phyloP scores from a whole-genome alignment of 2,797 vertebrate species.

The Typhlichthys eigenmanni region DNA sequence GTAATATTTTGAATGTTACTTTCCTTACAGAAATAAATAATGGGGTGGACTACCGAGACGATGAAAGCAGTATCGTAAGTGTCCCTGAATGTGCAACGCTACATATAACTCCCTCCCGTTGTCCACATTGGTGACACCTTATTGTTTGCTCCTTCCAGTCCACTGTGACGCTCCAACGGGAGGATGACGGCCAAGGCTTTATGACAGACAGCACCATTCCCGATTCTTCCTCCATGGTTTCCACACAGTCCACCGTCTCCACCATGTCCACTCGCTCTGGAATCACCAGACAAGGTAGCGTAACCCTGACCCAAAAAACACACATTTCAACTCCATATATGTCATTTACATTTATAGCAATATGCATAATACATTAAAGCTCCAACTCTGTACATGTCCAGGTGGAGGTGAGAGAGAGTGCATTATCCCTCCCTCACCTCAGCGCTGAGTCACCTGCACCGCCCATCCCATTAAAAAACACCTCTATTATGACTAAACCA shows the following conservation, averaged over 20 bases:
- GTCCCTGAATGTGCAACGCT: no score
- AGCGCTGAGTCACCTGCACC: no score
- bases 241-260: conserved; percentile 70
- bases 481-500: no score
- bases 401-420: no score
- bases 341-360: background rate
- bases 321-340: background rate
- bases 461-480: no score
- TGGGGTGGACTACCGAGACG: conserved; percentile 84
- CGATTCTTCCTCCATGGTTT: conserved; percentile 72
- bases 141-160: conserved; percentile 73
- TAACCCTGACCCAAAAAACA: background rate
- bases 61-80: conserved; percentile 88
- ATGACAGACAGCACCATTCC: conserved; percentile 73
- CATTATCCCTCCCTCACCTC: no score
- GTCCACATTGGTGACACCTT: no score
- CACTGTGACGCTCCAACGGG: conserved; percentile 59
- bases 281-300: conserved; percentile 79
- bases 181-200: conserved; percentile 77
- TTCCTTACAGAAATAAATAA: conserved; percentile 81
- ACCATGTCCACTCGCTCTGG: conserved; percentile 76
- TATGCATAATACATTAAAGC: background rate
- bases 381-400: no score
- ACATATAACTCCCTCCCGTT: background rate
- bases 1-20: conserved; percentile 24